Conservation (phyloP, 2,797 vertebrate genomes). For the Alectoris magna region DNA sequence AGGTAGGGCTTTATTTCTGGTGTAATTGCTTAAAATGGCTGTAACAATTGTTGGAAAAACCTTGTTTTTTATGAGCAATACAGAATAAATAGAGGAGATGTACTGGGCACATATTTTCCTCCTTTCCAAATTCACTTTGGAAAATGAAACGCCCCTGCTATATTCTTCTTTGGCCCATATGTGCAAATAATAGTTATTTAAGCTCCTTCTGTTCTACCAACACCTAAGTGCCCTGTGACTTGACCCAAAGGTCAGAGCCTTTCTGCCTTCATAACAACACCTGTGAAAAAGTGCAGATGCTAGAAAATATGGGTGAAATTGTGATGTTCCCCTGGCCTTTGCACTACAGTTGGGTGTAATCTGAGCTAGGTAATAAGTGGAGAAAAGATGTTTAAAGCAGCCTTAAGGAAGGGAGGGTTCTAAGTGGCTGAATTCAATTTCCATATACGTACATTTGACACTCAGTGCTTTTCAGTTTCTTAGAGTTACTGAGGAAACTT, state of each 20-base stretch:
- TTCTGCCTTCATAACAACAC: constrained; percentile 77
- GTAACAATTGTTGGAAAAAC: background rate
- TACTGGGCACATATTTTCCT: background rate
- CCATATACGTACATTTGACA: background rate
- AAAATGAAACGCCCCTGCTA: constrained; percentile 32
- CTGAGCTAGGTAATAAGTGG: constrained; percentile 62
- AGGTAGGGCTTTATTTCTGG: background rate
- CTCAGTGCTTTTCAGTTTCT: background rate
- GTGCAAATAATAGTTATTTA: constrained; percentile 61
- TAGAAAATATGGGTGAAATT: constrained; percentile 77
- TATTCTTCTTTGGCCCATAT: constrained; percentile 62
- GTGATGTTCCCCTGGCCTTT: constrained; percentile 75
- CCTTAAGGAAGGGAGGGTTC: constrained; percentile 9
- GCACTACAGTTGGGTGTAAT: constrained; percentile 69
- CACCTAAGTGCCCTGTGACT: constrained; percentile 58
- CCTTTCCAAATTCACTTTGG: constrained; percentile 29
- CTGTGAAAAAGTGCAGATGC: constrained; percentile 78
- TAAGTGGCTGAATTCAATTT: background rate
- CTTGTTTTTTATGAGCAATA: background rate
- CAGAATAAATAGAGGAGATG: background rate
- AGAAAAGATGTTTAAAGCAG: constrained; percentile 37
- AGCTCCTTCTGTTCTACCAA: constrained; percentile 76
- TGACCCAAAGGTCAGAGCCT: constrained; percentile 82
- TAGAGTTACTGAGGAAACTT: background rate
- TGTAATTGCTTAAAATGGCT: background rate